Evolutionary conservation across 1,140 invertebrate species (phyloP), one percentile per base, ranked within the genome.

Genomic region (Drosophila funebris): DNA sequence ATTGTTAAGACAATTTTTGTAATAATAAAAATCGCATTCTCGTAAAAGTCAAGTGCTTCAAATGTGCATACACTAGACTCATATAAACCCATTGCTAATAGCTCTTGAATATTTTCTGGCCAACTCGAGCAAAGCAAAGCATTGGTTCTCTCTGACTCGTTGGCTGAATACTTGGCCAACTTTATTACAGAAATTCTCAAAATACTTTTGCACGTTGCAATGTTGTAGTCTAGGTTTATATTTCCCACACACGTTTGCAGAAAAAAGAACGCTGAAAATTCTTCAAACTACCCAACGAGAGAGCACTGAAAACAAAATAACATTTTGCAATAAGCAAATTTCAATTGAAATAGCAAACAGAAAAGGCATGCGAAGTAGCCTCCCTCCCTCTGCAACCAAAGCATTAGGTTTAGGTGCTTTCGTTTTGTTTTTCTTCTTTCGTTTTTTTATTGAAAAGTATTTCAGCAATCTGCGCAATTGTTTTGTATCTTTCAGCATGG

Each of bases 311-410:
- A 73, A 62, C 50, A 76, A 73, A 79, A 79, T 68, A 80, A 62
- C 73, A 81, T 81, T 81, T 73, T 64, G 73, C 78, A 81, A 81
- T 81, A 81, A 81, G 78, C 78, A 81, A 81, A 81, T 81, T 81
- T 81, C 78, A 81, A 81, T 81, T 81, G 78, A 81, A 81, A 81
- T 80, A 80, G 77, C 78, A 80, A 80, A 76, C 62, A 48, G 36
- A 72, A 72, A 72, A 75, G 78, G 73, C 76, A 78, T 78, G 73
- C 68, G 44, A 48, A 54, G 53, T 4, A 2, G 9, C 2, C n/a
- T 9, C 8, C 20, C 20, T 31, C 33, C 31, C 4, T 27, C 11
- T 18, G 11, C 31, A 13, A 2, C 29, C 2, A 11, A 52, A 16
- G 1, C 48, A 16, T 43, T 37, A n/a, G n/a, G 46, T 68, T 56